These are phyloP conservation scores for Micropoecilia bifurca DNA, from an alignment of 2,797 vertebrate genomes.

Conservation along the genomic window DNA sequence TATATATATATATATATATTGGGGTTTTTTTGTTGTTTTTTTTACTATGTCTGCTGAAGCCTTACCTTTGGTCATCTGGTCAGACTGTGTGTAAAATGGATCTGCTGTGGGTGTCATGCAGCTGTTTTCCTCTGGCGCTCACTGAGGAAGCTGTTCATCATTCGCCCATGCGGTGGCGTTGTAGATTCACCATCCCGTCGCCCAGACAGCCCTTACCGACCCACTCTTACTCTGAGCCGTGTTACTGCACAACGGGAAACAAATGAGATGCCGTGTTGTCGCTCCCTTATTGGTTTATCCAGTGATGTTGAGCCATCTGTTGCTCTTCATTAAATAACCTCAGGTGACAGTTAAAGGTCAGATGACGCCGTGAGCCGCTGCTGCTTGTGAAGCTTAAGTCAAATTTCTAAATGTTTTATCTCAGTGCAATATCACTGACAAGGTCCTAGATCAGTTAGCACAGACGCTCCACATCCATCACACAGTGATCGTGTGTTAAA, in stretches of 20 bases:
- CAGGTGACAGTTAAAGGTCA: constrained; percentile 58
- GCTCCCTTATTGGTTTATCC: constrained; percentile 36
- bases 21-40: background rate
- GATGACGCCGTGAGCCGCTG: constrained; percentile 37
- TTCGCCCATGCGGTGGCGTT: constrained; percentile 58
- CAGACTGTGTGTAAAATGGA: constrained; percentile 29
- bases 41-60: constrained; percentile 23
- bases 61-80: constrained; percentile 20
- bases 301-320: constrained; percentile 31
- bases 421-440: constrained; percentile 15
- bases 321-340: constrained; percentile 52
- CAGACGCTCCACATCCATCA: background rate
- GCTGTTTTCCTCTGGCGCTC: constrained; percentile 29
- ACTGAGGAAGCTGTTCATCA: constrained; percentile 9
- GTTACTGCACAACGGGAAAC: constrained; percentile 21
- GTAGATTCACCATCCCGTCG: constrained; percentile 29
- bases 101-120: constrained; percentile 13
- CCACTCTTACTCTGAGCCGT: constrained; percentile 27
- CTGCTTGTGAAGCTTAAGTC: constrained; percentile 16
- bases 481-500: background rate
- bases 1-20: background rate
- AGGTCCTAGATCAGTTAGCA: constrained; percentile 3
- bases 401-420: constrained; percentile 11
- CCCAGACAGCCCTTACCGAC: constrained; percentile 8
- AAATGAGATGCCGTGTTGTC: constrained; percentile 26